Evolutionary conservation across 1,140 invertebrate species (phyloP).

Genomic region (Nasonia vitripennis): DNA sequence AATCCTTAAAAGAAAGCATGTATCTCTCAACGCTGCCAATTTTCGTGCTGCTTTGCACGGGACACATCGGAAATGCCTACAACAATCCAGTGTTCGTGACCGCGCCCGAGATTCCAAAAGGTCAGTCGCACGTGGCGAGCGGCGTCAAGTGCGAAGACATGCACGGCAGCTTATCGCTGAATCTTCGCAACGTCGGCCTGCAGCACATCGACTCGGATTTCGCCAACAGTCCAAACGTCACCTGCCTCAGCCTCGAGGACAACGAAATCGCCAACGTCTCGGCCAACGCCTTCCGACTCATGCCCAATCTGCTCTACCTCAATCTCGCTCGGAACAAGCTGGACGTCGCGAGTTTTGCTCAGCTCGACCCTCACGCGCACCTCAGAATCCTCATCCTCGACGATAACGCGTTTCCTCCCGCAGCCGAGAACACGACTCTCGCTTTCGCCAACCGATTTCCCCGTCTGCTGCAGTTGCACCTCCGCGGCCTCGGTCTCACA

Average conservation of each 20-base stretch:
- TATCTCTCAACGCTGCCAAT: not conserved
- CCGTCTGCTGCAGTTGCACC: conserved; percentile 57
- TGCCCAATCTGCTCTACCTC: conserved; percentile 61
- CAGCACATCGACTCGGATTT: conserved; percentile 47
- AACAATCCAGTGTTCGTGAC: not conserved
- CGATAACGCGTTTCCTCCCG: not conserved
- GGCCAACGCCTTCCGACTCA: conserved; percentile 55
- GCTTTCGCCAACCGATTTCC: conserved; percentile 54
- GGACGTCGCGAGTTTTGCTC: conserved; percentile 50
- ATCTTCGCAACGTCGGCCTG: conserved; percentile 38
- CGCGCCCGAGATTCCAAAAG: not conserved
- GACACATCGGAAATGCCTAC: not conserved
- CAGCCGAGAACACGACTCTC: conserved; percentile 22
- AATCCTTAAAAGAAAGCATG: not conserved
- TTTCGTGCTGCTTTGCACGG: not conserved
- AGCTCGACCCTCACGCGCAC: not conserved
- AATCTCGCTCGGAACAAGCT: conserved; percentile 64
- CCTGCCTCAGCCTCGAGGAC: conserved; percentile 60
- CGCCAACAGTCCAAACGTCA: conserved; percentile 56
- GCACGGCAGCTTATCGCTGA: not conserved
- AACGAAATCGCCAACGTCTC: conserved; percentile 62
- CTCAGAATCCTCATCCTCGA: conserved; percentile 26
- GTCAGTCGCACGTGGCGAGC: not conserved
- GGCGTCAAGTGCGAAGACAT: not conserved
- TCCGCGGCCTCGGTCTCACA: conserved; percentile 54